Evolutionary conservation across 2,113 vertebrate genomes (phyloP).

Genomic region (Mola mola): DNA sequence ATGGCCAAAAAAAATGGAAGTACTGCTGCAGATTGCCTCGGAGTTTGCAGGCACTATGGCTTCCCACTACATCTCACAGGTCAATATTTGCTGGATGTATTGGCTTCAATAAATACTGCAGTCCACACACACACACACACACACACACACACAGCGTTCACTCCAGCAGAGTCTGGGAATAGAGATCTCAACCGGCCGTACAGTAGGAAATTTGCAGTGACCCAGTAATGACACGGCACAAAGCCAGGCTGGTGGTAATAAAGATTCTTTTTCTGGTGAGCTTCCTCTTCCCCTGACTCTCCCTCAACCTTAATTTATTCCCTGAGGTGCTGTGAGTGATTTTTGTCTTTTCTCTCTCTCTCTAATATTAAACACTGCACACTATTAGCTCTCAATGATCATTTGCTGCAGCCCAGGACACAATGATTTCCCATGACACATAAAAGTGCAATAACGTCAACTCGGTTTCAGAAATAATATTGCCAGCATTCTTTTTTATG

Average conservation of each 20-base stretch:
- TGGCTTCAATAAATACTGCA: constrained; percentile 64
- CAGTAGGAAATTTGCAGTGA: constrained; percentile 55
- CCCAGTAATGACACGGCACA: constrained; percentile 69
- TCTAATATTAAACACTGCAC: constrained; percentile 89
- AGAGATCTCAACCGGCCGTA: constrained; percentile 51
- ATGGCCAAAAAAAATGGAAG: constrained; percentile 51
- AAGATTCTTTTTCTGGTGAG: constrained; percentile 87
- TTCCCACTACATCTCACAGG: constrained; percentile 53
- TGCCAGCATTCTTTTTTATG: constrained; percentile 79
- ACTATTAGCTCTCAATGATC: constrained; percentile 92
- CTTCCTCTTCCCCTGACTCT: constrained; percentile 84
- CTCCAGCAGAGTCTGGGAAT: constrained; percentile 61
- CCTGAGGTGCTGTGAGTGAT: constrained; percentile 81
- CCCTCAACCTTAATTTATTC: constrained; percentile 88
- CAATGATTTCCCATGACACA: constrained; percentile 94
- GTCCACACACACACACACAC: constrained; percentile 47
- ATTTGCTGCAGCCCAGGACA: constrained; percentile 83
- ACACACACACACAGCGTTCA: constrained; percentile 48
- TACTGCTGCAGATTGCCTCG: constrained; percentile 53
- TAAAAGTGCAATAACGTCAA: constrained; percentile 84
- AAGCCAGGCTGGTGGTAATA: constrained; percentile 83
- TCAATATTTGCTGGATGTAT: constrained; percentile 76
- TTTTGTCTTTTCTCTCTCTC: constrained; percentile 83
- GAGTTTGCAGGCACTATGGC: constrained; percentile 26
- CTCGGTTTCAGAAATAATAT: constrained; percentile 82